A percentile compares a stretch with the other conserved stretches of the same genome.
Conservation (phyloP, 2,113 vertebrate genomes). For the Carlito syrichta region DNA sequence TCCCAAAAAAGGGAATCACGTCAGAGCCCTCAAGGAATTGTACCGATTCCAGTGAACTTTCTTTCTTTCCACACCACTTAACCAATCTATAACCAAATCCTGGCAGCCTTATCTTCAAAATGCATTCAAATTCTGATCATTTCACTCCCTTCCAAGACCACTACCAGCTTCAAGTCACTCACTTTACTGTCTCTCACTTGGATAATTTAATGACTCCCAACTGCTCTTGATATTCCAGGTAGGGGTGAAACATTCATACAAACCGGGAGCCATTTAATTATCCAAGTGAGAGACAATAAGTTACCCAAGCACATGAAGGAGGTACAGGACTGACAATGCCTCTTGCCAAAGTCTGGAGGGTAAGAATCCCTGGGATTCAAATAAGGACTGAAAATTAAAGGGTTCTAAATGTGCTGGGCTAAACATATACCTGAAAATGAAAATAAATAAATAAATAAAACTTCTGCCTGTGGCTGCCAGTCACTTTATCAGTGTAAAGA, state of each 20-base stretch:
- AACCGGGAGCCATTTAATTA: too few species aligned
- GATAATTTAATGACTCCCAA: not conserved
- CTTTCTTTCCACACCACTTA: not conserved
- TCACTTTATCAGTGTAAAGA: not conserved
- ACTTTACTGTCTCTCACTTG: not conserved
- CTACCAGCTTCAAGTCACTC: not conserved
- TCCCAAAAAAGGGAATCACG: too few species aligned
- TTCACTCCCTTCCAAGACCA: not conserved
- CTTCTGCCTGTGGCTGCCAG: not conserved
- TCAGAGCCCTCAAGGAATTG: not conserved
- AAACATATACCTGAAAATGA: not conserved
- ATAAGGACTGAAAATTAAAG: not conserved
- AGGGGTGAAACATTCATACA: not conserved
- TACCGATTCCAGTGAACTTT: not conserved
- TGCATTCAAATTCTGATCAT: not conserved
- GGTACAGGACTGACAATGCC: not conserved
- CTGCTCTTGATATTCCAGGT: not conserved
- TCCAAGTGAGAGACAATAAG: too few species aligned
- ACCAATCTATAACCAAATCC: not conserved
- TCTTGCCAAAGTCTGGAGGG: not conserved
- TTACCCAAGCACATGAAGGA: not conserved
- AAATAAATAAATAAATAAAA: not conserved
- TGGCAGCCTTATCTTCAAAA: not conserved
- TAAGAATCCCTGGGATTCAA: not conserved
- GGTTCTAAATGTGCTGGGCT: not conserved